These are phyloP conservation scores for Nemapogon koenigi DNA, from an alignment of 2,888 invertebrate species.

Conservation along the genomic window DNA sequence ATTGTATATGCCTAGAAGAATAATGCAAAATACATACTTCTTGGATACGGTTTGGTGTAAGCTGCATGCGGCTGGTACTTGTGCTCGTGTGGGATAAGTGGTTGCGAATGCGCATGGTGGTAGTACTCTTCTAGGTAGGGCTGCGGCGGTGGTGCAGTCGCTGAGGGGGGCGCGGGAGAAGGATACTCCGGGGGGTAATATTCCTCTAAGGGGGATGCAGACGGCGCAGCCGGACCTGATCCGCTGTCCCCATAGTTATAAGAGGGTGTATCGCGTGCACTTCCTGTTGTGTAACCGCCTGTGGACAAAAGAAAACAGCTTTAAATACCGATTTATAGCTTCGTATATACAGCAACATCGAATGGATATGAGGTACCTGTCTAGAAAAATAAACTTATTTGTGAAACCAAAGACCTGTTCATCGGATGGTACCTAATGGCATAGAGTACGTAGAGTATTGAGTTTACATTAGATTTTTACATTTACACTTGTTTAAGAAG, in stretches of 20 bases:
- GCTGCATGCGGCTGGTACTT: constrained; percentile 75
- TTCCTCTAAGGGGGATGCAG: constrained; percentile 60
- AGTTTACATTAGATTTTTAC: no score
- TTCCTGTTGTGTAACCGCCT: constrained; percentile 65
- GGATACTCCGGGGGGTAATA: constrained; percentile 57
- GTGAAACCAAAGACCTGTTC: no score
- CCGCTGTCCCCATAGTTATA: constrained; percentile 53
- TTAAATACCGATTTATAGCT: no score
- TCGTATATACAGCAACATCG: no score
- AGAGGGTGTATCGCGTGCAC: constrained; percentile 57
- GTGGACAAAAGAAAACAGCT: constrained; percentile 20
- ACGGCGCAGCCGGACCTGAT: constrained; percentile 32
- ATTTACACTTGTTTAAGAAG: no score
- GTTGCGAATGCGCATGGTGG: constrained; percentile 75
- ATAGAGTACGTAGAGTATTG: no score
- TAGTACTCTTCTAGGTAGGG: constrained; percentile 76
- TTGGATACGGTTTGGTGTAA: constrained; percentile 75
- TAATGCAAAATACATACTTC: constrained; percentile 58
- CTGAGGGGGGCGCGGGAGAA: constrained; percentile 38
- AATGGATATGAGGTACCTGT: no score
- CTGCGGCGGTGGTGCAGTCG: constrained; percentile 58
- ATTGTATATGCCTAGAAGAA: background rate
- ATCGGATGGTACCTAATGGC: no score
- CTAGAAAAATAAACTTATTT: no score
- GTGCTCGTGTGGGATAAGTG: constrained; percentile 64